Evolutionary conservation across 2,113 vertebrate genomes (phyloP).

Genomic region (Halichoerus grypus): DNA sequence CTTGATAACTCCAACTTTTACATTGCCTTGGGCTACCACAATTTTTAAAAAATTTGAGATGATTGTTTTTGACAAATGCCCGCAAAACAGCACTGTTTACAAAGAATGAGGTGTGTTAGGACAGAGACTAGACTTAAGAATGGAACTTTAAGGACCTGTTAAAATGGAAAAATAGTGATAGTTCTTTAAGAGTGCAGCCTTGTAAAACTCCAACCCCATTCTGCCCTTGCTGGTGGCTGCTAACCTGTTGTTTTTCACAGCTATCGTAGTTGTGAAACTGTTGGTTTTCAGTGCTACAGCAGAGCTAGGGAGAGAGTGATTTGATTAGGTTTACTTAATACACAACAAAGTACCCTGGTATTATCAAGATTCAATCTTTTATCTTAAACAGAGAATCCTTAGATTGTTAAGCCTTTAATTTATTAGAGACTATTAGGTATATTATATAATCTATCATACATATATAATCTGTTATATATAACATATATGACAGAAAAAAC

Average conservation of each 20-base stretch:
- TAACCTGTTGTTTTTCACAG: neutral
- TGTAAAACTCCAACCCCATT: neutral
- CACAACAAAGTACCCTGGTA: neutral
- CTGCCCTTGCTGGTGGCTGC: neutral
- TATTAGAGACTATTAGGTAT: neutral
- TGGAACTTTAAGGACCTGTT: neutral
- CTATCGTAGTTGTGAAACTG: neutral
- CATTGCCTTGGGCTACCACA: neutral
- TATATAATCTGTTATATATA: no score
- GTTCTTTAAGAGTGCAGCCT: neutral
- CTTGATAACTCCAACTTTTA: neutral
- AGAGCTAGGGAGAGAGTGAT: neutral
- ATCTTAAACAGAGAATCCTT: neutral
- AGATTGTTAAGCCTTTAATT: neutral
- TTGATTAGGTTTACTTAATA: neutral
- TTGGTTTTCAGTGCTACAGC: neutral
- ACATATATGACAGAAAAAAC: neutral
- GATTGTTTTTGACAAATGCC: neutral
- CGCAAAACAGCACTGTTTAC: neutral
- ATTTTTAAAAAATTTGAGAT: conserved; percentile 2
- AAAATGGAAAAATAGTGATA: neutral
- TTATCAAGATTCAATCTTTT: neutral
- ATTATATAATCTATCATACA: no score
- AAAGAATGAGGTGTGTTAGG: neutral
- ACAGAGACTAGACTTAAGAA: neutral